Evolutionary conservation across 2,113 vertebrate species (phyloP).

Genomic region (Dipodomys merriami): DNA sequence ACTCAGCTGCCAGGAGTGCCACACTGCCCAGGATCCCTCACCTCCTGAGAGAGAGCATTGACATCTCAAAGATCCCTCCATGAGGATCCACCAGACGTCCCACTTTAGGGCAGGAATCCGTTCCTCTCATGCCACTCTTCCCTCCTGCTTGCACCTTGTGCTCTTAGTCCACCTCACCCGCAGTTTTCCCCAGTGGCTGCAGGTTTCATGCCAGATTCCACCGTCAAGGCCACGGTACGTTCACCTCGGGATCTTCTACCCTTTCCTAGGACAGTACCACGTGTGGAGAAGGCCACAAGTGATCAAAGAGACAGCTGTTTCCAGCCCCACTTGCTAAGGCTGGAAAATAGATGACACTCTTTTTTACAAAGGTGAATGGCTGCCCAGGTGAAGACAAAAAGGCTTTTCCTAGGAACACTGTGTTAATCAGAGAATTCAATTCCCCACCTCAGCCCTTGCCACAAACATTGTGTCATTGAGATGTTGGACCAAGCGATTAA

Average conservation of each 20-base stretch:
- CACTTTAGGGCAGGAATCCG: background rate
- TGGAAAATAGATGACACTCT: slow-evolving; percentile 17
- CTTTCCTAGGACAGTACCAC: background rate
- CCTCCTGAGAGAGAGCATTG: no score
- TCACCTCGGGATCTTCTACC: background rate
- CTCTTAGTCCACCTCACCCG: background rate
- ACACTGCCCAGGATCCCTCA: background rate
- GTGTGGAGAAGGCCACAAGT: background rate
- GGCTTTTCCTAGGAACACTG: slow-evolving; percentile 41
- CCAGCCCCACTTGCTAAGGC: slow-evolving; percentile 24
- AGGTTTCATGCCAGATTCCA: background rate
- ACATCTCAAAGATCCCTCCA: background rate
- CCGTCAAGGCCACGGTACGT: background rate
- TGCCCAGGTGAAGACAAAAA: slow-evolving; percentile 45
- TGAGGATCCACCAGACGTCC: background rate
- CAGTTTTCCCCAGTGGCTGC: background rate
- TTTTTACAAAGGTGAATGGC: slow-evolving; percentile 46
- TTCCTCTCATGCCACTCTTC: no score
- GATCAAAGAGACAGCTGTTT: background rate
- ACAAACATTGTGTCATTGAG: slow-evolving; percentile 52
- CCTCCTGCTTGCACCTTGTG: background rate
- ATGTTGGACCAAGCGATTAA: slow-evolving; percentile 32
- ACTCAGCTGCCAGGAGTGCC: fast-evolving
- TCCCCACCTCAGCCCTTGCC: background rate
- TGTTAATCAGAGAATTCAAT: slow-evolving; percentile 65